These are phyloP conservation scores for Diogma glabrata DNA, from an alignment of 2,888 invertebrate genomes.

Conservation along the genomic window DNA sequence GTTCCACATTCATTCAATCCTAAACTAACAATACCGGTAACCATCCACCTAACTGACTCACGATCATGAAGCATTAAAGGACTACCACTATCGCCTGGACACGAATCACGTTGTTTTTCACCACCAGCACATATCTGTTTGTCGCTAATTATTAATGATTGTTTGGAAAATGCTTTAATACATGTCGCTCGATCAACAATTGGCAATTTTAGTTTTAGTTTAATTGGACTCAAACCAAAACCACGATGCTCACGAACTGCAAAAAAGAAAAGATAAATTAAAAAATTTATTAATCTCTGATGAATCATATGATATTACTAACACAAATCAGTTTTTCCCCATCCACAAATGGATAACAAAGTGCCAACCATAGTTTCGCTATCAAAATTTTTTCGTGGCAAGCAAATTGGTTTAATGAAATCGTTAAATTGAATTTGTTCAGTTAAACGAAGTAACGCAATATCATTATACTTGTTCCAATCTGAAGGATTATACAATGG, in stretches of 20 bases:
- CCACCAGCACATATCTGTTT: constrained; percentile 63
- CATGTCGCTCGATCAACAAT: constrained; percentile 44
- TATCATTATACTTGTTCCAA: constrained; percentile 43
- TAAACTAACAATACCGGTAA: constrained; percentile 54
- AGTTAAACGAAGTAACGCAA: constrained; percentile 39
- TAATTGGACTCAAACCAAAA: constrained; percentile 42
- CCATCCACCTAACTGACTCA: constrained; percentile 41
- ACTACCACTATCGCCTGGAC: constrained; percentile 57
- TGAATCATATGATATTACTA: constrained; percentile 17
- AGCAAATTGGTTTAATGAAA: constrained; percentile 48
- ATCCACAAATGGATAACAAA: constrained; percentile 46
- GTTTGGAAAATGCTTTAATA: constrained; percentile 37
- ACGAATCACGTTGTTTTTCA: constrained; percentile 53
- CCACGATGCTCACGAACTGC: constrained; percentile 32
- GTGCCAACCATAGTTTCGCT: constrained; percentile 34
- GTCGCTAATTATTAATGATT: constrained; percentile 40
- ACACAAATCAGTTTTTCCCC: constrained; percentile 47
- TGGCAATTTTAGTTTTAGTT: constrained; percentile 50
- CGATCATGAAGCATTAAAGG: constrained; percentile 51
- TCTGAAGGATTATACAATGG: constrained; percentile 43
- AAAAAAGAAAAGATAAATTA: constrained; percentile 11
- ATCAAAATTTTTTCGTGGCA: constrained; percentile 31
- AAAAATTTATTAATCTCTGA: background rate
- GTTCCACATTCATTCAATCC: constrained; percentile 52
- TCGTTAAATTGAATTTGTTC: constrained; percentile 35